Evolutionary conservation across 2,113 vertebrate genomes (phyloP).

Genomic region (Engystomops pustulosus): DNA sequence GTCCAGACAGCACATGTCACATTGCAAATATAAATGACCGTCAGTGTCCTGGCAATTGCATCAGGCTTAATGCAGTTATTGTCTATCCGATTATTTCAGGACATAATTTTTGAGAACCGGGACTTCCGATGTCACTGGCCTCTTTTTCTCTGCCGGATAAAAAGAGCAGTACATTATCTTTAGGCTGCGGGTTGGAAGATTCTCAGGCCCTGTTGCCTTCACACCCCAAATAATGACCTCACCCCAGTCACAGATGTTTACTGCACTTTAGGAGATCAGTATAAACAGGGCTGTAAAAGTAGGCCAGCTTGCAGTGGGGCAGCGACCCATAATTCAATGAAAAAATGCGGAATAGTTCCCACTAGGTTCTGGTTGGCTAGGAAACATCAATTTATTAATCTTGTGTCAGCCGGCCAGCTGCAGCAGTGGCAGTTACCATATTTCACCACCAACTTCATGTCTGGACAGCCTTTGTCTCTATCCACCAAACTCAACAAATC

Average conservation of each 20-base stretch:
- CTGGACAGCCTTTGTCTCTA: conserved; percentile 80
- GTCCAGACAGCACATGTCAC: conserved; percentile 53
- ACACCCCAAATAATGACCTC: conserved; percentile 84
- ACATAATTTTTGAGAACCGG: conserved; percentile 49
- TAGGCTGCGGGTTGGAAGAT: conserved; percentile 63
- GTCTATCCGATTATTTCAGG: conserved; percentile 48
- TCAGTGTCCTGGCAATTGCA: conserved; percentile 68
- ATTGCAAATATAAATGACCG: conserved; percentile 66
- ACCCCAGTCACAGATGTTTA: conserved; percentile 91
- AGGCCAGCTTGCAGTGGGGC: conserved; percentile 95
- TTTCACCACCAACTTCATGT: conserved; percentile 87
- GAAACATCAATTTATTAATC: conserved; percentile 99
- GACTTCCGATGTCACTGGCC: conserved; percentile 48
- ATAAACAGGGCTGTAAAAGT: conserved; percentile 89
- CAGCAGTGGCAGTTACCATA: conserved; percentile 89
- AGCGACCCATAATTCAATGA: conserved; percentile 93
- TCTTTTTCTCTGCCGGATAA: conserved; percentile 21
- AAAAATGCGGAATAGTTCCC: conserved; percentile 95
- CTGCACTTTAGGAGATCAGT: conserved; percentile 78
- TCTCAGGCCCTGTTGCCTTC: conserved; percentile 74
- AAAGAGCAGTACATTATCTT: conserved; percentile 55
- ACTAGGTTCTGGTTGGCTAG: conserved; percentile 99
- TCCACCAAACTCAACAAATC: conserved; percentile 79
- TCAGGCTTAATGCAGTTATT: conserved; percentile 58
- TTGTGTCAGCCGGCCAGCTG: conserved; percentile 99